phyloP scores from a whole-genome alignment of 2,888 invertebrate species.

The Margaritifera margaritifera region DNA sequence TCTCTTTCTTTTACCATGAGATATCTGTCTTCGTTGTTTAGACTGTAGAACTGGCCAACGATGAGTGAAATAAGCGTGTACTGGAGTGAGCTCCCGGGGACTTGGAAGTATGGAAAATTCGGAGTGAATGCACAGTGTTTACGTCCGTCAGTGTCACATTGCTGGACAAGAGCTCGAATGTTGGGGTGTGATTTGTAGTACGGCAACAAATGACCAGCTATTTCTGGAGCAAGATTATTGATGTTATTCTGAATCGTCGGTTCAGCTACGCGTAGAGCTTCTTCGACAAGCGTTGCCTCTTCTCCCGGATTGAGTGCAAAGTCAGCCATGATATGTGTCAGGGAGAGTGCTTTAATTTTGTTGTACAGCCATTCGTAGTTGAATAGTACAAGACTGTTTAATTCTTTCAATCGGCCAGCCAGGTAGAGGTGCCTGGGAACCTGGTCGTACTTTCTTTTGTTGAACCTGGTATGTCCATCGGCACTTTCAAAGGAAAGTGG shows the following conservation, averaged over 20 bases:
- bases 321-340: conserved; percentile 67
- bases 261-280: conserved; percentile 63
- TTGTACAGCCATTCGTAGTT: conserved; percentile 71
- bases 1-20: conserved; percentile 60
- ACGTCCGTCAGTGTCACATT: conserved; percentile 66
- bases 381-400: conserved; percentile 67
- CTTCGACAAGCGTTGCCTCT: conserved; percentile 65
- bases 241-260: conserved; percentile 60
- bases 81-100: conserved; percentile 67
- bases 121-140: conserved; percentile 67
- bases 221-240: conserved; percentile 67
- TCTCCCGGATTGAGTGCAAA: conserved; percentile 64
- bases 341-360: conserved; percentile 68
- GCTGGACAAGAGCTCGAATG: conserved; percentile 63
- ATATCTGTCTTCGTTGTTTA: conserved; percentile 52
- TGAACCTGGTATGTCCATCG: conserved; percentile 53
- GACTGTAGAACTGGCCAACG: conserved; percentile 46
- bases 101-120: conserved; percentile 66
- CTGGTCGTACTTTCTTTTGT: conserved; percentile 68
- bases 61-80: conserved; percentile 50
- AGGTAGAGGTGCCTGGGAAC: conserved; percentile 68
- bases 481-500: conserved; percentile 55
- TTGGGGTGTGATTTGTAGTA: conserved; percentile 65
- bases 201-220: conserved; percentile 67
- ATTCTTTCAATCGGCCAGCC: conserved; percentile 65